These are phyloP conservation scores for Muscina levida DNA, from an alignment of 2,888 invertebrate genomes.

Conservation along the genomic window DNA sequence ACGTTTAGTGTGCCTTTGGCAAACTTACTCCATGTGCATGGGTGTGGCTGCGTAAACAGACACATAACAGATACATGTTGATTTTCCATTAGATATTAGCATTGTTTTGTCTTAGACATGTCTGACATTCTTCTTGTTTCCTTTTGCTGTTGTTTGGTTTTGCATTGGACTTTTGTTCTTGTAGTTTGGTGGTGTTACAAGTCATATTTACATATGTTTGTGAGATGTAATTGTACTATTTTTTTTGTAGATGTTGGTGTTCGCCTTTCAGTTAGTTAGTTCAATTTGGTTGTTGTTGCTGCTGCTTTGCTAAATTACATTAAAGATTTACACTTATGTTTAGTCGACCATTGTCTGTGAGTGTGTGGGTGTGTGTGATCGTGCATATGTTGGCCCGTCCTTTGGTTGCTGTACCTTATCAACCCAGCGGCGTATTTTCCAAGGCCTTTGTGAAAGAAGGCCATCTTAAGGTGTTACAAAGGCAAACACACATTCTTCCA, in stretches of 20 bases:
- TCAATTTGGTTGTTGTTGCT: constrained; percentile 26
- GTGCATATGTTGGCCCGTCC: constrained; percentile 5
- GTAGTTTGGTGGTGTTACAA: constrained; percentile 45
- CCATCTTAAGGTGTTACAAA: too few species aligned
- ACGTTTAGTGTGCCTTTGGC: too few species aligned
- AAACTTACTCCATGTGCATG: too few species aligned
- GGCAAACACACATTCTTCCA: too few species aligned
- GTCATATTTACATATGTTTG: constrained; percentile 66
- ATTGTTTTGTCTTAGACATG: constrained; percentile 17
- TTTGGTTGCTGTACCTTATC: background rate
- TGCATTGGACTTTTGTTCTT: constrained; percentile 27
- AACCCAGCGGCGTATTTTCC: too few species aligned
- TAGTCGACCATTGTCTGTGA: background rate
- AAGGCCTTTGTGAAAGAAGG: too few species aligned
- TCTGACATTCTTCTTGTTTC: too few species aligned
- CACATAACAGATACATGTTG: too few species aligned
- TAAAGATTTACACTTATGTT: constrained; percentile 49
- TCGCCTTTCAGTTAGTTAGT: constrained; percentile 45
- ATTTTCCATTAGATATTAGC: constrained; percentile 4
- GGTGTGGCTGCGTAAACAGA: too few species aligned
- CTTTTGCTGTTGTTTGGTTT: constrained; percentile 13
- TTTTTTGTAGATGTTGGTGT: constrained; percentile 49
- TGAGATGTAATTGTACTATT: constrained; percentile 69
- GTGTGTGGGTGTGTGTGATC: too few species aligned
- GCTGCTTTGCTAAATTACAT: constrained; percentile 50